Conservation (phyloP, 2,797 vertebrate species). For the Chromobotia macracanthus region DNA sequence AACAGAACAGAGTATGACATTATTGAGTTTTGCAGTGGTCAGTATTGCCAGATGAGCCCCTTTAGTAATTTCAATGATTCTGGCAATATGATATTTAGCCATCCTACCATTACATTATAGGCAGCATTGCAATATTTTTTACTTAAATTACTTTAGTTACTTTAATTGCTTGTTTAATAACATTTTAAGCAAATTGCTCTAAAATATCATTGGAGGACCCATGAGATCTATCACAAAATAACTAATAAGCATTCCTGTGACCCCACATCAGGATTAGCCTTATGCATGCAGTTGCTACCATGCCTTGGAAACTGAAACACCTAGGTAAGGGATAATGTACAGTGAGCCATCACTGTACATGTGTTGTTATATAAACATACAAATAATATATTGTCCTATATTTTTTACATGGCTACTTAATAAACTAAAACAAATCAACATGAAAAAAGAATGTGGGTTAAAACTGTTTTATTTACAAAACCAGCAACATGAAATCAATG, state of each 20-base stretch:
- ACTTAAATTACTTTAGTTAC: not conserved
- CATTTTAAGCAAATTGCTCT: not conserved
- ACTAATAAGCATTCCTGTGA: not conserved
- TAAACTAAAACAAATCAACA: not conserved
- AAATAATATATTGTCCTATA: not conserved
- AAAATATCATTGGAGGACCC: not conserved
- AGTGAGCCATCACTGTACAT: not conserved
- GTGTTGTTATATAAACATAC: not conserved
- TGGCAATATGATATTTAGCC: not conserved
- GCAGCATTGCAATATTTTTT: not conserved
- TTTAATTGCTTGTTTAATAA: not conserved
- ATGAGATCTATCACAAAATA: not conserved
- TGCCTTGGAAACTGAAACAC: not conserved
- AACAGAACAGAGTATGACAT: slow-evolving; percentile 7
- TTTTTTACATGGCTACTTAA: not conserved
- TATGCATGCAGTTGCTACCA: not conserved
- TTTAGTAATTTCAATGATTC: slow-evolving; percentile 43
- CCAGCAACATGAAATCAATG: too few relatives aligned
- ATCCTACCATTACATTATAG: not conserved
- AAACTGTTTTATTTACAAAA: not conserved
- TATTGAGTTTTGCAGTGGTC: not conserved
- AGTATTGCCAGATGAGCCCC: slow-evolving; percentile 75
- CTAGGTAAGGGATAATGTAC: not conserved
- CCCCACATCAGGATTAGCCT: not conserved
- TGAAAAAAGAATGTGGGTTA: not conserved